Evolutionary conservation across 2,888 invertebrate genomes (phyloP).

Genomic region (Pachydiplax longipennis): DNA sequence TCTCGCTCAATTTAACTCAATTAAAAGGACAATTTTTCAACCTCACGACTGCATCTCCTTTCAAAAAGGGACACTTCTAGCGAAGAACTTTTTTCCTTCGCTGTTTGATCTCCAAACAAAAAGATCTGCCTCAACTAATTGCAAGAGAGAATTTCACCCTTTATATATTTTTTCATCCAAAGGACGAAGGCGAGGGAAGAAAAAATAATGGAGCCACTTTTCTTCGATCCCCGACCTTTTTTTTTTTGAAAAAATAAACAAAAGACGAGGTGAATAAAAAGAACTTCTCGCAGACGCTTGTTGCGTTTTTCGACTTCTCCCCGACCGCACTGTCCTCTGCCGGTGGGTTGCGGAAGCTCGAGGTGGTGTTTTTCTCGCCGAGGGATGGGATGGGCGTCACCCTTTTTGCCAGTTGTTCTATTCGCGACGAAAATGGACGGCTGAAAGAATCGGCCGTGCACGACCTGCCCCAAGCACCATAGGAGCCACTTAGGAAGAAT

Average conservation of each 20-base stretch:
- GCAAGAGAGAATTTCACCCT: background rate
- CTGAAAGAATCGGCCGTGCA: background rate
- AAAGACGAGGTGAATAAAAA: background rate
- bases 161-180: background rate
- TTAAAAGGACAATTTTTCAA: background rate
- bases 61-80: background rate
- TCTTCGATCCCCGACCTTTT: background rate
- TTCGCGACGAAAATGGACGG: background rate
- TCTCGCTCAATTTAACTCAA: background rate
- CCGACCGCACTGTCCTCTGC: background rate
- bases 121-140: background rate
- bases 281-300: background rate
- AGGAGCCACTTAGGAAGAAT: too few species aligned
- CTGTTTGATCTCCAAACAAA: background rate
- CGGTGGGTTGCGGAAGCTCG: background rate
- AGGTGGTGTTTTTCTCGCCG: background rate
- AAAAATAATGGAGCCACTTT: background rate
- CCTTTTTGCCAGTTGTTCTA: background rate
- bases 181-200: background rate
- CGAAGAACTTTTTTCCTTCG: background rate
- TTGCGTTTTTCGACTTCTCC: background rate
- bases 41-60: background rate
- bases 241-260: background rate
- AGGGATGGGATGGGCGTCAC: background rate
- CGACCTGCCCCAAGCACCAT: background rate